These are phyloP conservation scores for Cephus rjabovi DNA, from an alignment of 2,888 invertebrate genomes.

Conservation along the genomic window DNA sequence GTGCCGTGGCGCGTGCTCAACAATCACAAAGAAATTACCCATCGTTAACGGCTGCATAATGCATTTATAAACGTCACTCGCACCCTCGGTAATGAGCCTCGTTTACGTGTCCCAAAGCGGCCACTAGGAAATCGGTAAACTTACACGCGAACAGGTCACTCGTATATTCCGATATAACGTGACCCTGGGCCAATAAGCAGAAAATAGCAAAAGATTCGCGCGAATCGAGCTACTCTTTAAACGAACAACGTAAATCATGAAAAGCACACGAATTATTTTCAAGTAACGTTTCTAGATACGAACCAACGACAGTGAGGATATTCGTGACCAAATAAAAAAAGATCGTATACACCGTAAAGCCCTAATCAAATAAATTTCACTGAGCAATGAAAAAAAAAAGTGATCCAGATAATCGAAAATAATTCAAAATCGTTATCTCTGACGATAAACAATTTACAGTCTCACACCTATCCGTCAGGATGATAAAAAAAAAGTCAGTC, in stretches of 20 bases:
- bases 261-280: background rate
- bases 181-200: background rate
- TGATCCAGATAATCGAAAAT: too few species aligned
- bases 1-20: background rate
- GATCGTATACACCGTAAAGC: background rate
- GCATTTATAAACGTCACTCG: conserved; percentile 22
- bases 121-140: background rate
- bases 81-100: background rate
- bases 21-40: conserved; percentile 2
- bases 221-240: background rate
- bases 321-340: background rate
- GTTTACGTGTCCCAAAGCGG: background rate
- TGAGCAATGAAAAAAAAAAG: background rate
- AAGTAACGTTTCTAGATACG: background rate
- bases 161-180: background rate
- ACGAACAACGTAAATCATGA: background rate
- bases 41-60: conserved; percentile 17
- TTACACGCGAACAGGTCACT: background rate
- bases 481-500: background rate
- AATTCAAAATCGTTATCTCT: too few species aligned
- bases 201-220: background rate
- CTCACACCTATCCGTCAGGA: background rate
- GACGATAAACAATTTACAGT: too few species aligned
- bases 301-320: background rate
- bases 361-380: background rate